These are phyloP conservation scores for Microhierax caerulescens DNA, from an alignment of 2,797 vertebrate species.

Conservation along the genomic window DNA sequence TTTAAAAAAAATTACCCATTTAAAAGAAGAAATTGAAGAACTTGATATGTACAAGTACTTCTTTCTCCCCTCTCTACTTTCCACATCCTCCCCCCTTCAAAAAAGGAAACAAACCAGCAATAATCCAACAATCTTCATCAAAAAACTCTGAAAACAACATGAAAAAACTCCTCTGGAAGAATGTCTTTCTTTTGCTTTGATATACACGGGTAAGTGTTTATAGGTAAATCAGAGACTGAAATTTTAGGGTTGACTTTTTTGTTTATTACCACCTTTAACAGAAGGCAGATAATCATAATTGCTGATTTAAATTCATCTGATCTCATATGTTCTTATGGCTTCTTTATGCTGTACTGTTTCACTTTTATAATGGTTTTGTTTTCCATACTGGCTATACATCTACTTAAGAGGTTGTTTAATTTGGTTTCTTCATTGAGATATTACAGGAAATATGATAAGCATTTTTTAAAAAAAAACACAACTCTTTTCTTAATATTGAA, in stretches of 20 bases:
- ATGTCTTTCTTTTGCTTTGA: neutral
- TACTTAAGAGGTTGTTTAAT: neutral
- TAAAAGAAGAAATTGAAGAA: neutral
- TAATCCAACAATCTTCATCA: neutral
- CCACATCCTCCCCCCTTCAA: neutral
- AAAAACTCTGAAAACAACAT: neutral
- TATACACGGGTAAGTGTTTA: neutral
- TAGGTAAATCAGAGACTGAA: neutral
- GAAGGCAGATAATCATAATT: neutral
- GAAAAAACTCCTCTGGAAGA: neutral
- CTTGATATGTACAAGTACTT: neutral
- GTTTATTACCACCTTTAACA: neutral
- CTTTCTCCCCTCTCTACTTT: neutral
- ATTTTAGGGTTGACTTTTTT: fast-evolving
- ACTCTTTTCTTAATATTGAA: neutral
- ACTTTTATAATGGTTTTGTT: neutral
- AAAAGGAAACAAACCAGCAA: neutral
- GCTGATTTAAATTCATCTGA: neutral
- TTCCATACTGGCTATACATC: neutral
- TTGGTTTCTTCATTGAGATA: neutral
- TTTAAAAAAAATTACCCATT: neutral
- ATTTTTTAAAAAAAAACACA: neutral
- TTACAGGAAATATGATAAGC: neutral
- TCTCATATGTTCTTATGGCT: neutral
- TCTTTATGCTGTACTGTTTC: neutral